Percentiles rank a stretch among this genome's conserved stretches.
These are phyloP conservation scores for Lytechinus variegatus DNA, from an alignment of 35 echinoderm and acorn worm genomes.

Conservation along the genomic window DNA sequence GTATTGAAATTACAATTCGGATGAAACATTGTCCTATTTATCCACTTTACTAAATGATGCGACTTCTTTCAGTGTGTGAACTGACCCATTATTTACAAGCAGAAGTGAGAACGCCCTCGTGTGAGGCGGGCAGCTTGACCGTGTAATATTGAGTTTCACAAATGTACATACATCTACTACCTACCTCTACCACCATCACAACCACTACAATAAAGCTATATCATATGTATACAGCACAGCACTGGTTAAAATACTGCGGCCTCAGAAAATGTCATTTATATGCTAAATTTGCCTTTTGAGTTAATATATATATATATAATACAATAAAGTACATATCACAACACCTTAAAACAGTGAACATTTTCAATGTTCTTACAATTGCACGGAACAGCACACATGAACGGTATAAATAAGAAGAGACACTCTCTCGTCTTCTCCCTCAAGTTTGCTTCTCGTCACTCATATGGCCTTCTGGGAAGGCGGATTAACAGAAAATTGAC, in stretches of 20 bases:
- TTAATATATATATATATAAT: background rate
- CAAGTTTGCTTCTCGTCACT: background rate
- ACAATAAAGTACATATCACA: background rate
- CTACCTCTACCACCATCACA: background rate
- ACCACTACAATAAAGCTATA: background rate
- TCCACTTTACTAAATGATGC: background rate
- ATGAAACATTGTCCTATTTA: background rate
- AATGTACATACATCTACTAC: background rate
- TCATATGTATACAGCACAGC: background rate
- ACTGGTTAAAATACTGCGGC: constrained; percentile 11
- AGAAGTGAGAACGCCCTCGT: background rate
- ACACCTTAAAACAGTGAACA: background rate
- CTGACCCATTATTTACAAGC: background rate
- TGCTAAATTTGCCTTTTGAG: background rate
- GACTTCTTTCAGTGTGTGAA: background rate
- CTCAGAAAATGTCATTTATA: background rate
- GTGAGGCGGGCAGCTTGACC: background rate
- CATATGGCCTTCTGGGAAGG: background rate
- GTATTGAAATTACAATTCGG: background rate
- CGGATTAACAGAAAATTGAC: background rate
- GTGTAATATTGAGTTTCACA: background rate
- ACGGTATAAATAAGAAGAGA: background rate
- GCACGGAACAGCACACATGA: background rate
- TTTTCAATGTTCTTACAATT: background rate
- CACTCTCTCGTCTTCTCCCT: background rate